A percentile compares a stretch with the other conserved stretches of the same genome.
Evolutionary conservation across 2,113 vertebrate genomes (phyloP).

Genomic region (Aramus guarauna): DNA sequence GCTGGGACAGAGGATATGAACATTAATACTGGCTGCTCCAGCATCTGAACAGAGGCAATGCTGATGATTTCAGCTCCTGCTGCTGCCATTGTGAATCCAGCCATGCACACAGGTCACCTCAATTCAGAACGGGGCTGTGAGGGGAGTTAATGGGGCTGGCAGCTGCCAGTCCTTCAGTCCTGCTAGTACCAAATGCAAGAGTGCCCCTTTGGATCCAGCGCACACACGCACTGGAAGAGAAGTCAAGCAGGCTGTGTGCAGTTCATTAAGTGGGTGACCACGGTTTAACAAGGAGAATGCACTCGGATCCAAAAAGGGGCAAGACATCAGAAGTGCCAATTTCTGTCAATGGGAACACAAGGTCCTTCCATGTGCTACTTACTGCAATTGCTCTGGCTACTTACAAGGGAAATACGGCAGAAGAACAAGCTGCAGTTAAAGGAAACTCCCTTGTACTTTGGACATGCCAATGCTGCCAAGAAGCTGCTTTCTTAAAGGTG

Average conservation of each 20-base stretch:
- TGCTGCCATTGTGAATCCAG: not conserved
- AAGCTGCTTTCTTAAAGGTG: not conserved
- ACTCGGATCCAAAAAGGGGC: not conserved
- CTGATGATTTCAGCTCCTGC: not conserved
- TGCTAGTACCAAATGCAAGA: not conserved
- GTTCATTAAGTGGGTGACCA: not conserved
- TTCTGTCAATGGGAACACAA: not conserved
- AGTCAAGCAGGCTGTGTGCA: accelerated
- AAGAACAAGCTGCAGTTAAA: not conserved
- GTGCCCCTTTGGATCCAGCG: not conserved
- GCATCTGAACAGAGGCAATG: not conserved
- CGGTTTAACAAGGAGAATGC: not conserved
- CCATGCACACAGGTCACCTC: not conserved
- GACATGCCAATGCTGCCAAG: not conserved
- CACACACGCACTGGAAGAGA: not conserved
- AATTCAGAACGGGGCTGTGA: not conserved
- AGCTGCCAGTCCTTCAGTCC: not conserved
- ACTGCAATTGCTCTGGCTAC: not conserved
- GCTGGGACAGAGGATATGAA: not conserved
- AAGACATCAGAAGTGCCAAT: not conserved
- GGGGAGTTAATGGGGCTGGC: not conserved
- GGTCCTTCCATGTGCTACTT: not conserved
- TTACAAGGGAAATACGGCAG: not conserved
- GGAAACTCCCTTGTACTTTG: not conserved
- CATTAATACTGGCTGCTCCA: not conserved